Evolutionary conservation across 1,140 invertebrate genomes (phyloP), one percentile per base, ranked within the genome.

Genomic region (Pteromalus puparum): DNA sequence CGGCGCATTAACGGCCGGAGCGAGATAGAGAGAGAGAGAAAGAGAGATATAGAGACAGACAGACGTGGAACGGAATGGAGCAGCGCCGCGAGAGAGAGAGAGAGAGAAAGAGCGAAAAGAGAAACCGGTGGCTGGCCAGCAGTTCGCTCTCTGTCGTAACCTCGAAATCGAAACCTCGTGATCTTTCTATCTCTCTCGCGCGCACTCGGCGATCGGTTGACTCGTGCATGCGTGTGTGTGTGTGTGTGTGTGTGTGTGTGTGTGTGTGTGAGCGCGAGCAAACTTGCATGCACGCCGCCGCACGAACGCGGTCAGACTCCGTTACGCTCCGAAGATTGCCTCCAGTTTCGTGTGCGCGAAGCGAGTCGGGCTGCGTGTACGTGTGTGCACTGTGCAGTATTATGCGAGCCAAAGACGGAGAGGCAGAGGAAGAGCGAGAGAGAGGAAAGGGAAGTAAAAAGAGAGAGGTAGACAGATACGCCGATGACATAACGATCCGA

Each of bases 401-500:
- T 61, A 61, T 21, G 38, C 38, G 18, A 75, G 24, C n/a, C 24
- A 26, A 75, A 46, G 13, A 26, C 26, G 24, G 34, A 26, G n/a
- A 46, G 10, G 15, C 26, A 10, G 26, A 30, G 13, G 21, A 4
- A 12, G 26, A 30, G 30, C 1, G 72, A 15, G 12, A 48, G 21
- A 77, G 7, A n/a, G 77, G 10, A 78, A 46, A 28, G 38, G 68
- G 34, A 34, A n/a, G 34, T 13, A 42, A 10, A n/a, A 38, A 28
- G 70, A 73, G 4, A 34, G 70, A 38, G 80, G 53, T 38, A 15
- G 24, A 61, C 21, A 61, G 53, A 61, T 61, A 70, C 72, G 10
- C 53, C 53, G 72, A 65, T 76, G 81, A 82, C 81, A 76, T 82
- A 82, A 82, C 73, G 48, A 82, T 82, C 81, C 61, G 81, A 82